Evolutionary conservation across 2,113 vertebrate genomes (phyloP), one percentile per base, ranked within the genome.

Genomic region (Balaenoptera acutorostrata): DNA sequence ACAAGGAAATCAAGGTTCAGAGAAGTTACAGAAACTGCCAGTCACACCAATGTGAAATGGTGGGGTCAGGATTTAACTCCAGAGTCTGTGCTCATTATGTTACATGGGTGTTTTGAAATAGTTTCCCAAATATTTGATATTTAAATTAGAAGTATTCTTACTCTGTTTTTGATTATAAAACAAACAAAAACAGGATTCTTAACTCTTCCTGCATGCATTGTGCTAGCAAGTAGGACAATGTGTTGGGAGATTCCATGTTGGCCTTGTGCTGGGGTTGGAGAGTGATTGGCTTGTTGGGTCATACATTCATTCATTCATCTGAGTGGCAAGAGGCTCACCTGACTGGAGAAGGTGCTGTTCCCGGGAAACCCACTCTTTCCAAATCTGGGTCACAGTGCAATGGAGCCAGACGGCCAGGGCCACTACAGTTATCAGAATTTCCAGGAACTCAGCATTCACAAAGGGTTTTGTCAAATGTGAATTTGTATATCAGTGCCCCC

Each of bases 341-440:
- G 46, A 21, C 33, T 59, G 39, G 10, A 52, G 41, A 49, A 81
- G 55, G 21, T 36, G 5, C 44, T 61, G 31, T 44, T 85, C 55
- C 61, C 78, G 15, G 17, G n/a, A 75, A 44, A 25, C 0, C 6
- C 18, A 2, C 46, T 66, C 2, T 75, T 77, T 5, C 39, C 4
- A 21, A 31, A 46, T 63, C 29, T 6, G 9, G 39, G n/a, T 14
- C 61, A 18, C 7, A 63, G 7, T 6, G 8, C 27, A 55, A 11
- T 9, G 20, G 21, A 72, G n/a, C 15, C 59, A 78, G 29, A 21
- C 3, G 33, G 81, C 31, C 41, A 10, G 41, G 33, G 41, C 1
- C 18, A 17, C n/a, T 1, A 4, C 0, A 7, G 29, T 2, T 1
- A 41, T 25, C 41, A 18, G n/a, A 21, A 29, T 49, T 31, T 66